Evolutionary conservation across 2,113 vertebrate species (phyloP).

Genomic region (Neolamprologus devosi): DNA sequence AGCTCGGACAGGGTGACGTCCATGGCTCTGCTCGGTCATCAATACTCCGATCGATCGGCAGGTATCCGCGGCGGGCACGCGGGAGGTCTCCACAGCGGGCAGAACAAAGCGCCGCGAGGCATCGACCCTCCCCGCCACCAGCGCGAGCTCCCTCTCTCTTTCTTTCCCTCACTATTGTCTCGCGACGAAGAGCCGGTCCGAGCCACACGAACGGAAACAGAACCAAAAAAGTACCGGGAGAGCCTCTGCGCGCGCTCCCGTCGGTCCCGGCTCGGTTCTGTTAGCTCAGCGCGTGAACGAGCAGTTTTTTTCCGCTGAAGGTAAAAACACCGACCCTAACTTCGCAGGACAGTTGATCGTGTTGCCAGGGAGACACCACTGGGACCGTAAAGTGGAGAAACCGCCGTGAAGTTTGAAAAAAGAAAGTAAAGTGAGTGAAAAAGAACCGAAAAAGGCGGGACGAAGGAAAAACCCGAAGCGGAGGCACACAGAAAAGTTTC

Average conservation of each 20-base stretch:
- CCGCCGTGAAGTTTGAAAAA: background rate
- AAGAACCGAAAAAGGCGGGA: fast-evolving
- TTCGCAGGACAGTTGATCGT: constrained; percentile 50
- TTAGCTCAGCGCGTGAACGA: background rate
- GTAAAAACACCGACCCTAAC: constrained; percentile 48
- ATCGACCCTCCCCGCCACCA: background rate
- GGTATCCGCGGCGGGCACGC: constrained; percentile 6
- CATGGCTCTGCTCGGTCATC: constrained; percentile 26
- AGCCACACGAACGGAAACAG: background rate
- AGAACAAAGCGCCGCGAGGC: constrained; percentile 60
- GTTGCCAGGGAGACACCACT: constrained; percentile 55
- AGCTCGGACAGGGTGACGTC: constrained; percentile 61
- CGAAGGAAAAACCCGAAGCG: background rate
- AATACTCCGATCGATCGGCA: background rate
- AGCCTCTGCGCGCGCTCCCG: fast-evolving
- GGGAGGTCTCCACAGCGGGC: background rate
- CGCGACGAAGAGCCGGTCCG: background rate
- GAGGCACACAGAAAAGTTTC: background rate
- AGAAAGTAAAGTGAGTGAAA: background rate
- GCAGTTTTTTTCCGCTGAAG: background rate
- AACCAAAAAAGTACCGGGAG: background rate
- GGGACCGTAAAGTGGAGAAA: constrained; percentile 21
- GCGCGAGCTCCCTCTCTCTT: constrained; percentile 3
- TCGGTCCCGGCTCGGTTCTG: background rate
- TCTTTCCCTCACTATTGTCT: constrained; percentile 47